Evolutionary conservation across 1,140 invertebrate genomes (phyloP), one percentile per base, ranked within the genome.

Genomic region (Meloidogyne floridensis): DNA sequence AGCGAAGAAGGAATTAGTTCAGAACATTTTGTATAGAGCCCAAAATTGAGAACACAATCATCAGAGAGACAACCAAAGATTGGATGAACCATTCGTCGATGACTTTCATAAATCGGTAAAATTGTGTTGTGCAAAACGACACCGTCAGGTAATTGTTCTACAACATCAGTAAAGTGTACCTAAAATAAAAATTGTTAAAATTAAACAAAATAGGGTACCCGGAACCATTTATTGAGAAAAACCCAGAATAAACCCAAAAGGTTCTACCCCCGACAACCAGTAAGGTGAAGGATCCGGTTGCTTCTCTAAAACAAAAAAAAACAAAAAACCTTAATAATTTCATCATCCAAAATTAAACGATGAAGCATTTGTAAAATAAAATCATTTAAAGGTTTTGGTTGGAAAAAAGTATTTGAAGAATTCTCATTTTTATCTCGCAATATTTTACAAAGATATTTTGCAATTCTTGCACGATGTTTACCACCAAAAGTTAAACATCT

Each of bases 21-120:
- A 18, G 42, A 20, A 32, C 82, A 77, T 18, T 69, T 15, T 59
- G 84, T 86, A 56, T 65, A 78, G 11, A 85, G 32, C 2, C 82
- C 65, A 54, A 79, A 54, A 3, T 83, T 43, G 15, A 86, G 13
- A 56, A 85, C 56, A 11, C 84, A 71, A 82, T 85, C 84, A 70
- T 81, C 71, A 10, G 65, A 73, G 9, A 70, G 42, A 15, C 84
- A 85, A 15, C 84, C 84, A 77, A 86, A 85, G 15, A 85, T 42
- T 18, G 84, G 84, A 75, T 85, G 84, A 4, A 76, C 13, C 56
- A 85, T 86, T 7, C 84, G 72, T 20, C 77, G 81, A 54, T 54
- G 43, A 8, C 72, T 54, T 54, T 74, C 18, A 8, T 74, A 18
- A 18, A 74, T 5, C 8, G 53, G 72, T n/a, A 71, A 10, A n/a